These are phyloP conservation scores for Megaustenia siamemsis DNA, from an alignment of 2,888 invertebrate genomes.

Conservation along the genomic window DNA sequence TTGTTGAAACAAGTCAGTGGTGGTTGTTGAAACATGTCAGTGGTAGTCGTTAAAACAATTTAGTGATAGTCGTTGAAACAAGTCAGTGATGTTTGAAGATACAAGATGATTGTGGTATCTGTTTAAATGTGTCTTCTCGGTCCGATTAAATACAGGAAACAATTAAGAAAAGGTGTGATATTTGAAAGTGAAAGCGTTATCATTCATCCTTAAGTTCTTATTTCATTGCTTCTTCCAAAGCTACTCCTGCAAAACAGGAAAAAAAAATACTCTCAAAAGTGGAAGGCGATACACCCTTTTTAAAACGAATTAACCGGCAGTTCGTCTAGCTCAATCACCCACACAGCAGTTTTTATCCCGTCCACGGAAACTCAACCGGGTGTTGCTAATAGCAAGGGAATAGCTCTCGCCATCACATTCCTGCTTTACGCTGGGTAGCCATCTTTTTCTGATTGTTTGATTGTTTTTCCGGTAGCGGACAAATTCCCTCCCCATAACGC, in stretches of 20 bases:
- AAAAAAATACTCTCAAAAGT: neutral
- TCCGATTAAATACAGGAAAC: neutral
- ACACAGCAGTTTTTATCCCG: no score
- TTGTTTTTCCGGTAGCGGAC: slow-evolving; percentile 27
- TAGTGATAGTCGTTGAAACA: no score
- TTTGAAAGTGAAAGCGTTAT: neutral
- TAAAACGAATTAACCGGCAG: slow-evolving; percentile 21
- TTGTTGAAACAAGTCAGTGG: no score
- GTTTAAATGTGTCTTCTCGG: no score
- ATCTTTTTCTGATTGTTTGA: slow-evolving; percentile 18
- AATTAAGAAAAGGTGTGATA: no score
- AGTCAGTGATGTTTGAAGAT: no score
- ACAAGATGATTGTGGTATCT: no score
- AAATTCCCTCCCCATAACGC: slow-evolving; percentile 17
- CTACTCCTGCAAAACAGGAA: neutral
- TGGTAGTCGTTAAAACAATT: no score
- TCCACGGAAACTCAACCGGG: neutral
- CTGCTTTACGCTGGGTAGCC: neutral
- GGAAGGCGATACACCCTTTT: neutral
- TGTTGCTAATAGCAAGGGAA: neutral
- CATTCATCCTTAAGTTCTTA: neutral
- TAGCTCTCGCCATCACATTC: neutral
- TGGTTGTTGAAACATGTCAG: no score
- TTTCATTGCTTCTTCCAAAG: neutral
- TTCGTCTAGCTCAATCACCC: slow-evolving; percentile 21